phyloP scores from a whole-genome alignment of 2,797 vertebrate genomes.

The Galagoides demidoff region DNA sequence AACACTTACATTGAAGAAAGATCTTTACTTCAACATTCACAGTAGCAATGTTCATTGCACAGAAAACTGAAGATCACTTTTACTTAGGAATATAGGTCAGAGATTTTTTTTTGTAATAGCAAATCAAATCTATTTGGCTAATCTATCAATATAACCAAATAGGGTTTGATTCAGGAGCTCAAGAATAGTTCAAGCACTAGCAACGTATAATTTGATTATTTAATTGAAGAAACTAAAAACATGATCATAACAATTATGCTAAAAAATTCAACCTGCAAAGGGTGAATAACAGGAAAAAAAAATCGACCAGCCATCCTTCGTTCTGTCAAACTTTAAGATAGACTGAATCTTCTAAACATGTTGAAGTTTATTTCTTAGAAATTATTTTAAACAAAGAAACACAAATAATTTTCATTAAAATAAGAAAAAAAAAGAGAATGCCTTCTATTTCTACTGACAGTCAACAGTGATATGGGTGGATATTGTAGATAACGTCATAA shows the following conservation, averaged over 20 bases:
- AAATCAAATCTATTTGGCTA: neutral
- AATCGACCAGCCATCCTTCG: neutral
- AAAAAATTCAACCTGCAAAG: neutral
- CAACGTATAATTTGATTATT: neutral
- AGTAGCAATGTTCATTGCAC: neutral
- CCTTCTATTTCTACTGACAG: neutral
- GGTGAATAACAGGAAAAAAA: neutral
- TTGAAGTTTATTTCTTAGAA: neutral
- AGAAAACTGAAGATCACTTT: neutral
- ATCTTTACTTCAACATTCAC: neutral
- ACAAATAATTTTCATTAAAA: constrained; percentile 13
- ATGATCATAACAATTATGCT: neutral
- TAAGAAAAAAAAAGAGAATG: neutral
- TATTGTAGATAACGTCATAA: neutral
- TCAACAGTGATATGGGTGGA: neutral
- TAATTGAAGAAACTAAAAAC: neutral
- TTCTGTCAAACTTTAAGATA: neutral
- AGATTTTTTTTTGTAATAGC: neutral
- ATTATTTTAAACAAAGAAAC: neutral
- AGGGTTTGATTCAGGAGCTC: neutral
- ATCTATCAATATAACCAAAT: neutral
- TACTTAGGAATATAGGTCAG: neutral
- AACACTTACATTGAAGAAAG: neutral
- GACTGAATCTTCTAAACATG: neutral
- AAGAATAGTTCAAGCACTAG: neutral